A percentile compares a stretch with the other conserved stretches of the same genome.
phyloP scores from a whole-genome alignment of 2,888 invertebrate genomes.

The Heliconius charithonia region DNA sequence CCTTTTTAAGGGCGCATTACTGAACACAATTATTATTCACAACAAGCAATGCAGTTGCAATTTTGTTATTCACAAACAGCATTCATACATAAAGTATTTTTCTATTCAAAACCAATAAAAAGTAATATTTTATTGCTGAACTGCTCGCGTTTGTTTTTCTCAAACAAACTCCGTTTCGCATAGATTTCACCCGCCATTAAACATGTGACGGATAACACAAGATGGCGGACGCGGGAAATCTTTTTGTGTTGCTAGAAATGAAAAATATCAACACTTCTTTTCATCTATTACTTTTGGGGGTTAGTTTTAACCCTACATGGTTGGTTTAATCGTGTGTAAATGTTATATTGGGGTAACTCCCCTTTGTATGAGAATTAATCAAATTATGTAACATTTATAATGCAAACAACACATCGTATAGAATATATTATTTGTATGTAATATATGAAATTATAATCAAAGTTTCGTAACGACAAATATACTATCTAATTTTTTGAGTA shows the following conservation, averaged over 20 bases:
- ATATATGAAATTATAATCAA: neutral
- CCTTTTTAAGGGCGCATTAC: neutral
- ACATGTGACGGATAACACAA: conserved; percentile 83
- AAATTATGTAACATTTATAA: conserved; percentile 23
- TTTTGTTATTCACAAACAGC: conserved; percentile 1
- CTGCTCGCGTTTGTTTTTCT: conserved; percentile 45
- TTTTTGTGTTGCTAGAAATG: conserved; percentile 58
- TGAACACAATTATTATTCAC: conserved; percentile 4
- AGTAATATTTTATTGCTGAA: conserved; percentile 33
- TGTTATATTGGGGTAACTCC: conserved; percentile 28
- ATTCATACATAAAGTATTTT: neutral
- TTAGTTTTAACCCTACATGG: conserved; percentile 73
- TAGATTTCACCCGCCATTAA: conserved; percentile 86
- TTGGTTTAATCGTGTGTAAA: conserved; percentile 46
- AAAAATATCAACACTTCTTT: conserved; percentile 73
- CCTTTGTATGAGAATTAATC: conserved; percentile 24
- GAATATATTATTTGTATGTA: neutral
- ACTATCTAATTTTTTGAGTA: too few species aligned
- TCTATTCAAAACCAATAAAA: conserved; percentile 23
- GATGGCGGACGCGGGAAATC: conserved; percentile 79
- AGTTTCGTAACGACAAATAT: neutral
- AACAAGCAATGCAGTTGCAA: conserved; percentile 3
- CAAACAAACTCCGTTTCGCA: conserved; percentile 42
- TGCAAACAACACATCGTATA: neutral
- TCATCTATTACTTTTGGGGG: conserved; percentile 70